A percentile compares a stretch with the other conserved stretches of the same genome.
Evolutionary conservation across 1,140 invertebrate species (phyloP).

Genomic region (Brachionus calyciflorus): DNA sequence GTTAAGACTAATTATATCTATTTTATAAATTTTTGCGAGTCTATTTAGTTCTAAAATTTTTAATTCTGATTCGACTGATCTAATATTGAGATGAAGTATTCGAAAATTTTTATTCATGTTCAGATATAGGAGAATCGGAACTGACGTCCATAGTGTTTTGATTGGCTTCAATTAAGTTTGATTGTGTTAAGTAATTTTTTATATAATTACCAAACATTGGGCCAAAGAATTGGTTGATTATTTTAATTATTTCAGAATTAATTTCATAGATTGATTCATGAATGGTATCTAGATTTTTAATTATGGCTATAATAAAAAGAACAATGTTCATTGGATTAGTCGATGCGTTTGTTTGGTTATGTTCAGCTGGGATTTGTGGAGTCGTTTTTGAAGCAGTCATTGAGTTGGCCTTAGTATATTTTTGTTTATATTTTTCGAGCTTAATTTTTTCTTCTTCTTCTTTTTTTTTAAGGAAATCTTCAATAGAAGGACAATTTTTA

Average conservation of each 20-base stretch:
- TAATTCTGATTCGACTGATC: neutral
- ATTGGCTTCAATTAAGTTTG: neutral
- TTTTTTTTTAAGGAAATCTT: conserved; percentile 4
- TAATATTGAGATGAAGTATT: neutral
- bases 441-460: neutral
- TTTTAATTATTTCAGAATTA: neutral
- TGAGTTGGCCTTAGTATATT: no score
- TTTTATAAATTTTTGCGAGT: neutral
- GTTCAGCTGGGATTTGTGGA: neutral
- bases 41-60: neutral
- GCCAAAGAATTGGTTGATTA: neutral
- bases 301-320: neutral
- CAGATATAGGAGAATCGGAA: neutral
- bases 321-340: neutral
- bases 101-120: neutral
- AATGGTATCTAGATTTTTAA: neutral
- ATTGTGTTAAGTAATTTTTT: neutral
- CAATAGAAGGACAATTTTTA: conserved; percentile 3
- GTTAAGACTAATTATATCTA: neutral
- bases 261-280: neutral
- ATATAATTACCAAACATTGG: neutral
- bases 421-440: neutral
- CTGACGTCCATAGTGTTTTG: neutral
- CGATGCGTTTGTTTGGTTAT: neutral
- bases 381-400: neutral